A percentile compares a stretch with the other conserved stretches of the same genome.
Conservation (phyloP, 2,113 vertebrate species). For the Dromiciops gliroides region DNA sequence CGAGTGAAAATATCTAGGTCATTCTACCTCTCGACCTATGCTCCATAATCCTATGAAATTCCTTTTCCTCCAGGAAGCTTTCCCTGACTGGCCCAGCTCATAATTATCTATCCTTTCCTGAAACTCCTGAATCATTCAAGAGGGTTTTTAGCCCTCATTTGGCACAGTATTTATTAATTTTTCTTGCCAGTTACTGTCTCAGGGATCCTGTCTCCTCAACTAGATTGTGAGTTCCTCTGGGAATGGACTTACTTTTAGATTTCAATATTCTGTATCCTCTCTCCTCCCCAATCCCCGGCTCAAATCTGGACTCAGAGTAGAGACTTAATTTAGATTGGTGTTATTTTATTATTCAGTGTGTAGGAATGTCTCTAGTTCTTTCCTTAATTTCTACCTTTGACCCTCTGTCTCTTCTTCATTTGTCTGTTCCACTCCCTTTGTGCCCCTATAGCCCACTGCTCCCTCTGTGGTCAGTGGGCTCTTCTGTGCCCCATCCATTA, state of each 20-base stretch:
- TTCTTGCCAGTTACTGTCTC: background rate
- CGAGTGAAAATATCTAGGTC: background rate
- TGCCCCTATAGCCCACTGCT: background rate
- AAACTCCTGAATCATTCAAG: fast-evolving
- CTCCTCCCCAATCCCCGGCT: background rate
- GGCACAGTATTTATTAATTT: background rate
- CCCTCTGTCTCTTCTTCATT: no score
- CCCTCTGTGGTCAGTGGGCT: no score
- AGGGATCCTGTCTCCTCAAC: background rate
- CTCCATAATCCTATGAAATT: background rate
- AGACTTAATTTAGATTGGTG: background rate
- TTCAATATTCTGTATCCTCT: background rate
- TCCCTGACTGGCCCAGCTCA: background rate
- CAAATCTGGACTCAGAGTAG: background rate
- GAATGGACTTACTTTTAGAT: background rate
- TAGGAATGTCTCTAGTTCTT: background rate
- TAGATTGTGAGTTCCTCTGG: background rate
- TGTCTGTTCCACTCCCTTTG: background rate
- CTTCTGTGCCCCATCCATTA: no score
- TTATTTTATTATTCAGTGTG: background rate
- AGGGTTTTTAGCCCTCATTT: background rate
- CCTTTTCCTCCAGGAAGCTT: background rate
- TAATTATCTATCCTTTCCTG: background rate
- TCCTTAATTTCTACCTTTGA: background rate
- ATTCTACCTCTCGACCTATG: background rate